Base-by-base conservation (phyloP, 2,888 invertebrate species). In the Graphium colonna region DNA sequence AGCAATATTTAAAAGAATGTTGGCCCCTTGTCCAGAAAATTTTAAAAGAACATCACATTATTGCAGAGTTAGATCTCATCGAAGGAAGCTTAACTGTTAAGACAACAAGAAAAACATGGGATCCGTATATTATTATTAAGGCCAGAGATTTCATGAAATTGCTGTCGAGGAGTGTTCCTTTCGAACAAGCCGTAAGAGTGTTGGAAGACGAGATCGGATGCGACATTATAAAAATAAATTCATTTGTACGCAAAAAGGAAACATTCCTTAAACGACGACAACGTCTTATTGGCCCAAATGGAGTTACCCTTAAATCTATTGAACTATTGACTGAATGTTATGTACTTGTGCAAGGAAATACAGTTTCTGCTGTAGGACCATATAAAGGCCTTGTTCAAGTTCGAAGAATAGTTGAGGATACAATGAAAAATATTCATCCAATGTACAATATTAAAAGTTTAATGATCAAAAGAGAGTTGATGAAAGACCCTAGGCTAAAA, bases 371-470 rank as follows among this genome's bases (percentile, higher is more conserved):
- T 0, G 89, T 99, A n/a, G 99, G 99, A 0, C 98, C 99, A 1
- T 96, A 98, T 72, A 95, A 94, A 82, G 99, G 99, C 0, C 78
- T 97, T 17, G 93, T 94, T 52, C 95, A 96, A 79, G 96, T 96
- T 0, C 91, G 98, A 52, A 93, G 95, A 65, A 96, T 99, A 68
- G 96, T 97, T 1, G 95, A 95, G 72, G 99, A 99, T 67, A 98
- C 98, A 0, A 98, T 99, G 98, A 97, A 96, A 74, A 99, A 99
- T 79, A 93, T 99, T 51, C 99, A 99, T 90, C 99, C 99, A 0
- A 97, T 99, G 78, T 99, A 98, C 75, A 98, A 98, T 71, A 98
- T 99, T 1, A 96, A 98, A 89, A 95, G 97, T 1, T 82, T 99
- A 47, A 99, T 99, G 98, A 98, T 99, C 47, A 99, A 99, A 78